Conservation (phyloP, 2,888 invertebrate species). For the Mythimna lalbum region DNA sequence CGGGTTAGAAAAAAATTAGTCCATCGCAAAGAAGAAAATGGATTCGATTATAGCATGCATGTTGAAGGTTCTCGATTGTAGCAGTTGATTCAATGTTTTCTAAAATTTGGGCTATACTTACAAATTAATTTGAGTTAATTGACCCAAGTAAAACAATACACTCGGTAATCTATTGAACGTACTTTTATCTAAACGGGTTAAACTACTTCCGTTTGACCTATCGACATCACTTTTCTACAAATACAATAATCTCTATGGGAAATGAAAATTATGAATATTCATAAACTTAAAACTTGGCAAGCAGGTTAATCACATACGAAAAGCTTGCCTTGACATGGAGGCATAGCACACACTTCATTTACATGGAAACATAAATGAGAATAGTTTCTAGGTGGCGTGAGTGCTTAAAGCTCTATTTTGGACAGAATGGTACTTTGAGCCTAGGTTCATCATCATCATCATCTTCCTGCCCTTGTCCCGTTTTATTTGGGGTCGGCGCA, state of each 20-base stretch:
- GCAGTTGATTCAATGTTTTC: no score
- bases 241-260: neutral
- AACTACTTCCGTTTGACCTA: neutral
- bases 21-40: no score
- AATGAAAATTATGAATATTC: conserved; percentile 21
- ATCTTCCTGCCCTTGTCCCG: no score
- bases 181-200: neutral
- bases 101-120: no score
- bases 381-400: neutral
- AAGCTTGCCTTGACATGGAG: neutral
- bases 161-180: neutral
- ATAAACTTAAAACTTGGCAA: neutral
- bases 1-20: no score
- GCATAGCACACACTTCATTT: neutral
- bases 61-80: no score
- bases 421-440: no score
- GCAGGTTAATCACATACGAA: conserved; percentile 24
- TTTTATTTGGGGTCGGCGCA: no score
- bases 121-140: no score
- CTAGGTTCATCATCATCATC: no score
- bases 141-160: no score
- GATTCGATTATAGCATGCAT: no score
- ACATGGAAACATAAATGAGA: neutral
- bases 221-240: neutral
- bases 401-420: neutral